Conservation (phyloP, 2,888 invertebrate species). For the Drosophila greeni region DNA sequence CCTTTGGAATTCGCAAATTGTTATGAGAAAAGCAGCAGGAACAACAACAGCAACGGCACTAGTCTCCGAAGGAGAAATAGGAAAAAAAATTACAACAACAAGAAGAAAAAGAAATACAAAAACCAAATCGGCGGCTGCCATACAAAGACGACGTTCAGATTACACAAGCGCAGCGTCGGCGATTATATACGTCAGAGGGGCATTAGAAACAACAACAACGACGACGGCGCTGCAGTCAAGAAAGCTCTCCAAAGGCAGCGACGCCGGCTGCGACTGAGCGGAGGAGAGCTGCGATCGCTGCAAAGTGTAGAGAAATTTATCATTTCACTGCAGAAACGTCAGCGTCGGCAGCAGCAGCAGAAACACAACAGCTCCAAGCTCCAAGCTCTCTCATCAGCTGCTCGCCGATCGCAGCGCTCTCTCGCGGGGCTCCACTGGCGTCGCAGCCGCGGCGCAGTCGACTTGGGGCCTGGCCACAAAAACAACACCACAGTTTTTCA, state of each 20-base stretch:
- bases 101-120: conserved; percentile 37
- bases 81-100: conserved; percentile 27
- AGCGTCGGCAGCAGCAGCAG: conserved; percentile 33
- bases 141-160: conserved; percentile 55
- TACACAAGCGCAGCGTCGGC: conserved; percentile 67
- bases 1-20: conserved; percentile 70
- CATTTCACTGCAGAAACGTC: conserved; percentile 64
- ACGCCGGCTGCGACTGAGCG: conserved; percentile 32
- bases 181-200: conserved; percentile 33
- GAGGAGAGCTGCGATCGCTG: conserved; percentile 48
- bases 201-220: conserved; percentile 58
- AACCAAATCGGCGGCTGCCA: conserved; percentile 42
- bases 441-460: conserved; percentile 26
- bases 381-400: conserved; percentile 50
- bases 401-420: conserved; percentile 48
- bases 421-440: conserved; percentile 24
- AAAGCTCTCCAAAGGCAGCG: conserved; percentile 55
- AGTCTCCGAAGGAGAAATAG: conserved; percentile 30
- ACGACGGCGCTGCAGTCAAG: conserved; percentile 56
- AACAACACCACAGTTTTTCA: conserved; percentile 74
- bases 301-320: conserved; percentile 75
- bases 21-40: conserved; percentile 54
- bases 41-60: conserved; percentile 33
- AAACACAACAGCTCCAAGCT: conserved; percentile 42
- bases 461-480: conserved; percentile 65